phyloP scores from a whole-genome alignment of 2,888 invertebrate species.

The Apamea crenata region DNA sequence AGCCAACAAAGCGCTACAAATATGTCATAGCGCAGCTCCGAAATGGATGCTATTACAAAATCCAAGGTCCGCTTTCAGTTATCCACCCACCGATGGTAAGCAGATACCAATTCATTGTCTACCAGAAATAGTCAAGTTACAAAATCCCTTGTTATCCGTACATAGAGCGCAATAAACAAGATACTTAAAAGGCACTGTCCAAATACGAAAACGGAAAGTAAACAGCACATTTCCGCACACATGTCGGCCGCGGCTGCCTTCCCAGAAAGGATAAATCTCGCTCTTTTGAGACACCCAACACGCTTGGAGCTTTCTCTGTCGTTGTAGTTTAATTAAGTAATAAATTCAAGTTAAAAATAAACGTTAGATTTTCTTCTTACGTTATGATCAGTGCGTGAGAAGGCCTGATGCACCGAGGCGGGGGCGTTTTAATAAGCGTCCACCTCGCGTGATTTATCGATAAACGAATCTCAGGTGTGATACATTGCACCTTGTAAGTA shows the following conservation, averaged over 20 bases:
- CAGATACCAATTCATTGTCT: slow-evolving; percentile 78
- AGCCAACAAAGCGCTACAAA: slow-evolving; percentile 66
- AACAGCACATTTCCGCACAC: slow-evolving; percentile 85
- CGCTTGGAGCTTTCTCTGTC: slow-evolving; percentile 66
- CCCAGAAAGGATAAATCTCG: slow-evolving; percentile 74
- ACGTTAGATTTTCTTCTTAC: slow-evolving; percentile 60
- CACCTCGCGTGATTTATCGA: slow-evolving; percentile 81
- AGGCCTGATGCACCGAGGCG: slow-evolving; percentile 61
- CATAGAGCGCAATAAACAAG: slow-evolving; percentile 78
- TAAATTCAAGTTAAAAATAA: slow-evolving; percentile 63
- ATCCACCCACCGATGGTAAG: slow-evolving; percentile 73
- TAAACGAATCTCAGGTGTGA: slow-evolving; percentile 77
- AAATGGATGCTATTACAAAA: slow-evolving; percentile 74
- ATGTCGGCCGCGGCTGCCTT: slow-evolving; percentile 74
- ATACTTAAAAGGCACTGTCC: slow-evolving; percentile 84
- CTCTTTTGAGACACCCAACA: slow-evolving; percentile 74
- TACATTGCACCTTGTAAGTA: slow-evolving; percentile 78
- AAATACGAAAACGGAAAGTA: slow-evolving; percentile 83
- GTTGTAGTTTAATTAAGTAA: slow-evolving; percentile 64
- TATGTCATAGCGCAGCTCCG: slow-evolving; percentile 65
- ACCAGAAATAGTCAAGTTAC: slow-evolving; percentile 82
- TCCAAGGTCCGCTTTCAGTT: slow-evolving; percentile 66
- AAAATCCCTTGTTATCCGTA: slow-evolving; percentile 82
- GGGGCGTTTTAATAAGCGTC: slow-evolving; percentile 81
- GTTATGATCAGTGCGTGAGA: slow-evolving; percentile 64